A percentile compares a stretch with the other conserved stretches of the same genome.
These are phyloP conservation scores for Panthera tigris DNA, from an alignment of 2,113 vertebrate species.

Conservation along the genomic window DNA sequence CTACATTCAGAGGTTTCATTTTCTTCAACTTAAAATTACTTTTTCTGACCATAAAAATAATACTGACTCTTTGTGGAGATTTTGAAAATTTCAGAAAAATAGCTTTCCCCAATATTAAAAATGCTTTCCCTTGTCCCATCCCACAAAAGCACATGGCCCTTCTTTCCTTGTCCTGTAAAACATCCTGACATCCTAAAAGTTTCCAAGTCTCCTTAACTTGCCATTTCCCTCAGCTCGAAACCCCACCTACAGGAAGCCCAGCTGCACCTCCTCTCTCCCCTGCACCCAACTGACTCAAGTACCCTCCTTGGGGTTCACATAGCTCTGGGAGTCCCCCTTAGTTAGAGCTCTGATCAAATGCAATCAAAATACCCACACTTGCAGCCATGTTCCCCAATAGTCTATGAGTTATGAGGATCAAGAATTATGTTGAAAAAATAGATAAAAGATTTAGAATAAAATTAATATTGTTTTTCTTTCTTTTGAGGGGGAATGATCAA, in stretches of 20 bases:
- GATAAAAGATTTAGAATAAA: neutral
- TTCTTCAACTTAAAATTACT: neutral
- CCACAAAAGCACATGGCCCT: neutral
- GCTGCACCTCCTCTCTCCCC: accelerated
- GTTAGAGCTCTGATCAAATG: neutral
- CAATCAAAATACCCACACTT: neutral
- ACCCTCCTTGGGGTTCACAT: neutral
- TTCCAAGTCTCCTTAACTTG: neutral
- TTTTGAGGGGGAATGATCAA: neutral
- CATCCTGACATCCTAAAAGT: neutral
- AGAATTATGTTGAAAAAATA: neutral
- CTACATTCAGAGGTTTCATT: neutral
- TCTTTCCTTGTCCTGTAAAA: neutral
- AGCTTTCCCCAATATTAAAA: neutral
- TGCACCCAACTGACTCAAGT: neutral
- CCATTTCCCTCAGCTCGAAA: neutral
- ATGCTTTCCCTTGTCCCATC: neutral
- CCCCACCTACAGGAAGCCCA: neutral
- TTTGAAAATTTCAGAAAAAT: neutral
- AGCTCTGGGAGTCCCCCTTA: accelerated
- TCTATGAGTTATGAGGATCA: neutral
- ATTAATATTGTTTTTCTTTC: neutral
- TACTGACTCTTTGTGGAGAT: neutral
- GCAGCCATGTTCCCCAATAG: too few species aligned
- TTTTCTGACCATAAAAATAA: neutral